Base-by-base conservation (phyloP, 2,888 invertebrate genomes). In the Thecocarcelia acutangulata region DNA sequence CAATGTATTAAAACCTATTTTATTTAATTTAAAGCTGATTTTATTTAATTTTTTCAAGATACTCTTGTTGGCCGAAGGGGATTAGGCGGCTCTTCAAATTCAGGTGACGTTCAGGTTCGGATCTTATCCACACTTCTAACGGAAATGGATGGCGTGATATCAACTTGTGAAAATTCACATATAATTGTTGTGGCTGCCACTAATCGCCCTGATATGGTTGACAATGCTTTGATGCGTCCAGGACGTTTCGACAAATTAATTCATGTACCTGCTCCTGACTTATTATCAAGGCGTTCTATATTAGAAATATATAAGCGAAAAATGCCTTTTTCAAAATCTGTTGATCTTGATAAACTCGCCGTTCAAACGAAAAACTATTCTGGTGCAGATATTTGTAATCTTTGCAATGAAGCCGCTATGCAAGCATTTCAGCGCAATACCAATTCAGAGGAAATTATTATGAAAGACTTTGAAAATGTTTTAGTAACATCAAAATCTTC, bases 131-230 rank as follows among this genome's bases (percentile, higher is more conserved):
- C 93, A 0, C 90, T 94, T 37, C 90, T 94, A 8, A 93, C 93
- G 54, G 93, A 94, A 90, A 93, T 94, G 93, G 94, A 94, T 89
- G 94, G 94, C 12, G 91, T 94, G 78, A 93, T 93, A 13, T 44
- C 54, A 15, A 12, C 50, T 33, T 9, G 85, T 84, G 79, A 85
- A 83, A 74, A 74, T 37, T 76, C 85, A 37, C 88, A 91, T 52
- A 92, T 93, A 1, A 88, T 94, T 3, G 92, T 94, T 1, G 92
- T 94, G 33, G 94, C 93, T 4, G 94, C 94, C 9, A 94, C 94
- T 48, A 94, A 94, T 89, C 91, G 94, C 11, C 94, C 93, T 0
- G 93, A 94, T 84, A 91, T 93, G 87, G 87, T 94, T 44, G 94
- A 94, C 84, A 91, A 92, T 63, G 94, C 94, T 0, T 87, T 94